phyloP scores from a whole-genome alignment of 2,888 invertebrate genomes.

The Protonemura montana region DNA sequence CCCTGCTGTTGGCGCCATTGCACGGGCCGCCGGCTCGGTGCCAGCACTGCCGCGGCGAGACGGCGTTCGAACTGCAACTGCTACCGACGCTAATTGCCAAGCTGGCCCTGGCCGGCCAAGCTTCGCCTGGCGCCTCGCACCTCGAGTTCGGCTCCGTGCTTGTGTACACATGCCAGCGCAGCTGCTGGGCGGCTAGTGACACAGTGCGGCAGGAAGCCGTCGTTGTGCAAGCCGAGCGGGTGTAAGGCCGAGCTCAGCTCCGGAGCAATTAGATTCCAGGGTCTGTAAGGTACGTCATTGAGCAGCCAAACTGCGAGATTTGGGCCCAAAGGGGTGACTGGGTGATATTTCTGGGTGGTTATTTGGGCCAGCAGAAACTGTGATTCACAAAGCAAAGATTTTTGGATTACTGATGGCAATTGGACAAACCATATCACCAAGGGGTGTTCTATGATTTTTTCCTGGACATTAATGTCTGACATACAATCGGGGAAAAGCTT shows the following conservation, averaged over 20 bases:
- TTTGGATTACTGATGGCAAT: too few species aligned
- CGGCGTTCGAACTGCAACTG: conserved; percentile 84
- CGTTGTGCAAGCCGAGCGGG: conserved; percentile 76
- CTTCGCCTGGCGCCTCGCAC: conserved; percentile 55
- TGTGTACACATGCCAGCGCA: conserved; percentile 81
- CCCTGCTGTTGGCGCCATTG: conserved; percentile 74
- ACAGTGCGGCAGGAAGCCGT: conserved; percentile 74
- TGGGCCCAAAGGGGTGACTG: too few species aligned
- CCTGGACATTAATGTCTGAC: too few species aligned
- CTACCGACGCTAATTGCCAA: conserved; percentile 81
- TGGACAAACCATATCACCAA: too few species aligned
- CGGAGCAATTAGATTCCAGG: too few species aligned
- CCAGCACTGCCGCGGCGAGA: conserved; percentile 73
- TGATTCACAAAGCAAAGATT: too few species aligned
- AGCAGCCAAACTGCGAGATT: too few species aligned
- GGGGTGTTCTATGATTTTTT: too few species aligned
- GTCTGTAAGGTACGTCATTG: too few species aligned
- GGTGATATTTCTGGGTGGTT: too few species aligned
- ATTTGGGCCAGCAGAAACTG: too few species aligned
- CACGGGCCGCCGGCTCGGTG: conserved; percentile 65
- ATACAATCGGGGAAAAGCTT: too few species aligned
- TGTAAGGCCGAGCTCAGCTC: conserved; percentile 54
- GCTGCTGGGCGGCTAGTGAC: conserved; percentile 82
- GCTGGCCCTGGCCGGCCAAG: conserved; percentile 62
- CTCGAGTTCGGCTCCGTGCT: conserved; percentile 89